Evolutionary conservation across 2,888 invertebrate genomes (phyloP), one percentile per base, ranked within the genome.

Genomic region (Craniophora ligustri): DNA sequence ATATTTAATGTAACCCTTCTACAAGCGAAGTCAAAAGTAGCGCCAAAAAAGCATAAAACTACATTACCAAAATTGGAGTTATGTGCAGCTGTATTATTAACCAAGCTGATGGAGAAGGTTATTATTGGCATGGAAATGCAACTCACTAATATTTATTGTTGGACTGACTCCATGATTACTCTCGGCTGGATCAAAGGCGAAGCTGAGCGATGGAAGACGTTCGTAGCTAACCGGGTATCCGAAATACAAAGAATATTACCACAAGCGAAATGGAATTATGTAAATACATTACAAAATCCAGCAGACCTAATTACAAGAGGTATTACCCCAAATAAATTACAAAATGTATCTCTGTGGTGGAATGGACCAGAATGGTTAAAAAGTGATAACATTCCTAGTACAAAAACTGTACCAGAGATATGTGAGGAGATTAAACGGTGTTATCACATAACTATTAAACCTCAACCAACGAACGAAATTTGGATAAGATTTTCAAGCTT

Each of bases 11-110:
- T 31, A n/a, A 40, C 23, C 15, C 10, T 48, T 3, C 18, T 47
- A 23, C 47, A 39, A 47, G 47, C 47, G 2, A 47, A 47, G 11
- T 54, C 53, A 6, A 47, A 47, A n/a, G 53, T 23, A 23, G 23
- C 23, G 23, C 23, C 23, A 23, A 23, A 23, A 23, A 49, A 35
- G n/a, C 35, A 11, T 8, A 19, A 35, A 35, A 35, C 11, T 11
- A 35, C 35, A 44, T 42, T 23, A 23, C 23, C 23, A 23, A 23
- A 23, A 23, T 4, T 23, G 4, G 23, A 23, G 23, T 23, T 23
- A 4, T 23, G 23, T 23, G 23, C 23, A 3, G 23, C 23, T 3
- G 3, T 3, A 23, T 23, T 23, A 23, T 23, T 23, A 23, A 23
- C 23, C 4, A 3, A 23, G 4, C 23, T 23, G 23, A 23, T 23